These are phyloP conservation scores for Drosophila micromelanica DNA, from an alignment of 1,140 invertebrate genomes.

Conservation along the genomic window DNA sequence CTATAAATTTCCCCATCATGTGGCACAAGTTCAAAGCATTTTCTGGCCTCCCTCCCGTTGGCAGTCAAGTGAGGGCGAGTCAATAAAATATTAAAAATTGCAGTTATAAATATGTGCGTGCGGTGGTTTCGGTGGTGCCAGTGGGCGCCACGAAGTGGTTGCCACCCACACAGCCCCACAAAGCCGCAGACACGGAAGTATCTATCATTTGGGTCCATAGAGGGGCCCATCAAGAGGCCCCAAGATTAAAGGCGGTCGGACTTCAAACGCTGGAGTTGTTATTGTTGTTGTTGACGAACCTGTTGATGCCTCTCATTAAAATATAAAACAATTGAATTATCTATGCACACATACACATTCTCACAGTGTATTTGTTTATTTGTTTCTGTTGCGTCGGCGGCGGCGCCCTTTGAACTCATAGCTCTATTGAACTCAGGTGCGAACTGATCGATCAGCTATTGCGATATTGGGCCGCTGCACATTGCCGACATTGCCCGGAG, in stretches of 20 bases:
- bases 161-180: slow-evolving; percentile 64
- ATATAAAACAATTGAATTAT: slow-evolving; percentile 49
- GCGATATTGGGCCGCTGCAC: neutral
- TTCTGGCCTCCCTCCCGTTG: neutral
- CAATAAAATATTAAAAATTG: slow-evolving; percentile 78
- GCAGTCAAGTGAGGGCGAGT: neutral
- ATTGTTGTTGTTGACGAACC: slow-evolving; percentile 43
- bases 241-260: slow-evolving; percentile 63
- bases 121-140: neutral
- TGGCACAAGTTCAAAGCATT: slow-evolving; percentile 62
- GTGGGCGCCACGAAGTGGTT: slow-evolving; percentile 48
- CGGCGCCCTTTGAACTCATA: slow-evolving; percentile 59
- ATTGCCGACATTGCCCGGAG: slow-evolving; percentile 6
- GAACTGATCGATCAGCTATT: slow-evolving; percentile 54
- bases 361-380: slow-evolving; percentile 48
- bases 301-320: slow-evolving; percentile 54
- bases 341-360: neutral
- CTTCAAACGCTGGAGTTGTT: slow-evolving; percentile 51
- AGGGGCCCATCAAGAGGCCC: slow-evolving; percentile 30
- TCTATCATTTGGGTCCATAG: slow-evolving; percentile 54
- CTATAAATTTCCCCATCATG: slow-evolving; percentile 49
- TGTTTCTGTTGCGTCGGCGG: slow-evolving; percentile 39
- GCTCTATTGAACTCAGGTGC: slow-evolving; percentile 67
- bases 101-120: slow-evolving; percentile 50
- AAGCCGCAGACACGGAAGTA: slow-evolving; percentile 64